These are phyloP conservation scores for Propsilocerus akamusi DNA, from an alignment of 1,140 invertebrate species.

Conservation along the genomic window DNA sequence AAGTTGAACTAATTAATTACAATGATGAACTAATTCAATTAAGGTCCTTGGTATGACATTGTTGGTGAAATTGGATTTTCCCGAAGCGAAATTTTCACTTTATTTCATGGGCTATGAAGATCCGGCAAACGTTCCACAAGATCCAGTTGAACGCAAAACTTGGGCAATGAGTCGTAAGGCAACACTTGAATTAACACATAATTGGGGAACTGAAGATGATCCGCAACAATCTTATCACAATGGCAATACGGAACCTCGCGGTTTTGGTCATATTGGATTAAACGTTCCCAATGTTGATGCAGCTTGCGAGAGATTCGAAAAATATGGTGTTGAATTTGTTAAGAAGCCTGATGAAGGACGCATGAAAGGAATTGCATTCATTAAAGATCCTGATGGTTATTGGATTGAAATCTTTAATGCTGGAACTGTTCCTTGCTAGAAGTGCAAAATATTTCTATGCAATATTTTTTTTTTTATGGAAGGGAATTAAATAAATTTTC, in stretches of 20 bases:
- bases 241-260: slow-evolving; percentile 78
- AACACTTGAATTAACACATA: slow-evolving; percentile 86
- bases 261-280: slow-evolving; percentile 84
- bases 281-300: slow-evolving; percentile 72
- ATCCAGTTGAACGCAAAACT: slow-evolving; percentile 39
- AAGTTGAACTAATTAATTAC: no score
- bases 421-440: slow-evolving; percentile 19
- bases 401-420: slow-evolving; percentile 88
- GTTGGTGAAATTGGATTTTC: slow-evolving; percentile 75
- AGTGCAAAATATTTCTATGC: slow-evolving; percentile 12
- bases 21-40: no score
- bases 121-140: slow-evolving; percentile 45
- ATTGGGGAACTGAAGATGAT: slow-evolving; percentile 85
- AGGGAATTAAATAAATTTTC: slow-evolving; percentile 7
- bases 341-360: slow-evolving; percentile 80
- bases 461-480: no score
- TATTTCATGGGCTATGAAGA: slow-evolving; percentile 90
- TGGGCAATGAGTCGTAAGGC: slow-evolving; percentile 73
- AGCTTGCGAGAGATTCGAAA: slow-evolving; percentile 71
- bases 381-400: slow-evolving; percentile 89
- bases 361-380: slow-evolving; percentile 88
- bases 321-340: slow-evolving; percentile 69
- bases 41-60: slow-evolving; percentile 85
- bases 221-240: slow-evolving; percentile 65
- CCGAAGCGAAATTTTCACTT: slow-evolving; percentile 73